A percentile compares a stretch with the other conserved stretches of the same genome.
Evolutionary conservation across 2,113 vertebrate species (phyloP).

Genomic region (Oncorhynchus gorbuscha): DNA sequence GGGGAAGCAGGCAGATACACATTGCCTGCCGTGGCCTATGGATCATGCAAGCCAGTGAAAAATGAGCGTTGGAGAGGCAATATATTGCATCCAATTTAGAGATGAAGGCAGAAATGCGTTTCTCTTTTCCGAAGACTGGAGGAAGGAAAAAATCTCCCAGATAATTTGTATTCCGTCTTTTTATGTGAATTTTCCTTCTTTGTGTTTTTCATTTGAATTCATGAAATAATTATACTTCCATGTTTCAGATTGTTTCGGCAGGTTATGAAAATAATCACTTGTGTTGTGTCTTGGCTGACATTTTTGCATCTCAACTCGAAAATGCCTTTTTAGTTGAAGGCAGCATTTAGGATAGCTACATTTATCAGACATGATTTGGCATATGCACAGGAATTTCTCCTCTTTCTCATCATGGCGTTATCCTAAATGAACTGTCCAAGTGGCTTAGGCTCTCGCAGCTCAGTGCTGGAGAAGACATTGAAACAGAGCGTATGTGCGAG

Average conservation of each 20-base stretch:
- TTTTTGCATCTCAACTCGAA: slow-evolving; percentile 59
- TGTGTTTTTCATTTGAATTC: slow-evolving; percentile 69
- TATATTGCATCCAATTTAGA: slow-evolving; percentile 86
- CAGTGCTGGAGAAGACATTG: slow-evolving; percentile 45
- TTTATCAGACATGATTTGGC: slow-evolving; percentile 66
- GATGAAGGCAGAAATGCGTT: slow-evolving; percentile 85
- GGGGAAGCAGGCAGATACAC: slow-evolving; percentile 75
- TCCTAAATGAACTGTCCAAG: slow-evolving; percentile 69
- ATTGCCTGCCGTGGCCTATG: slow-evolving; percentile 74
- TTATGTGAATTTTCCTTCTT: slow-evolving; percentile 67
- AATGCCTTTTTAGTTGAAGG: slow-evolving; percentile 60
- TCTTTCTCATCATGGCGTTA: slow-evolving; percentile 61
- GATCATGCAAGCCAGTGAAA: slow-evolving; percentile 77
- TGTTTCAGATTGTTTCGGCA: slow-evolving; percentile 64
- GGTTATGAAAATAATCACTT: slow-evolving; percentile 74
- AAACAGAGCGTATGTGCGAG: slow-evolving; percentile 46
- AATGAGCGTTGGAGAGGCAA: slow-evolving; percentile 82
- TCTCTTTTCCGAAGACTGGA: slow-evolving; percentile 79
- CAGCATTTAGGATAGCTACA: slow-evolving; percentile 59
- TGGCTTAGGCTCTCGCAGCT: slow-evolving; percentile 55
- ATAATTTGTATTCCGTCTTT: slow-evolving; percentile 72
- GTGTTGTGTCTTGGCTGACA: slow-evolving; percentile 66
- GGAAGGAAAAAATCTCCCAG: slow-evolving; percentile 62
- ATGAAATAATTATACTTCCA: slow-evolving; percentile 67
- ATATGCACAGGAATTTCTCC: slow-evolving; percentile 20